phyloP scores from a whole-genome alignment of 2,888 invertebrate species.

The Carpatolechia fugitivella region DNA sequence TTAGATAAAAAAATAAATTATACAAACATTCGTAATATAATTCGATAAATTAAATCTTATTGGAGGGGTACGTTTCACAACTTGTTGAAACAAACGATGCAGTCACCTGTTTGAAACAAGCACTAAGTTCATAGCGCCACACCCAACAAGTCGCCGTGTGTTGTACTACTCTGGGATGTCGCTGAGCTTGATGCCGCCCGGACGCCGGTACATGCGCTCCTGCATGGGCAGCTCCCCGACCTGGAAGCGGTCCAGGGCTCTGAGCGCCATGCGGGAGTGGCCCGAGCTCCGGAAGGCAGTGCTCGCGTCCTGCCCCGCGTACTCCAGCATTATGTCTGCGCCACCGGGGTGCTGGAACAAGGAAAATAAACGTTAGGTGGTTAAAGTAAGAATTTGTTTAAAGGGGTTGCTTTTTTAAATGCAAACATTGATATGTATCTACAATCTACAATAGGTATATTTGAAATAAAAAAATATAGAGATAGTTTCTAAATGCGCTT shows the following conservation, averaged over 20 bases:
- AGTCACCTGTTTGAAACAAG: too few relatives aligned
- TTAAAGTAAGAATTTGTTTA: background rate
- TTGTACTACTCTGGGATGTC: constrained; percentile 79
- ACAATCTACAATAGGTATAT: background rate
- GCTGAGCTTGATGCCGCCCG: constrained; percentile 78
- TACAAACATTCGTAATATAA: too few relatives aligned
- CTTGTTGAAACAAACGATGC: too few relatives aligned
- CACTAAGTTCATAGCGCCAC: too few relatives aligned
- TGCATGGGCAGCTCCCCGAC: constrained; percentile 87
- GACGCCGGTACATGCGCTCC: constrained; percentile 85
- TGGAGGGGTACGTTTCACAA: too few relatives aligned
- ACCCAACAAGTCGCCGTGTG: too few relatives aligned
- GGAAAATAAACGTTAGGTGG: constrained; percentile 20
- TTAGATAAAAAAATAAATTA: background rate
- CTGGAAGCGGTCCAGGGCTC: constrained; percentile 83
- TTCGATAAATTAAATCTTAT: too few relatives aligned
- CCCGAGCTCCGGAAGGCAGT: constrained; percentile 89
- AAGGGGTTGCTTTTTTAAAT: background rate
- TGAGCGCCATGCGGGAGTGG: constrained; percentile 83
- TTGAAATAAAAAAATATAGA: background rate
- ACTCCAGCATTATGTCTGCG: constrained; percentile 88
- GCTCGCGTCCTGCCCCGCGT: constrained; percentile 92
- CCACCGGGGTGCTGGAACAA: constrained; percentile 89
- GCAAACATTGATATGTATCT: constrained; percentile 1
- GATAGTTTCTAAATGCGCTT: background rate